Percentiles rank a stretch among this genome's conserved stretches.
Evolutionary conservation across 2,888 invertebrate species (phyloP).

Genomic region (Norana najaformis): DNA sequence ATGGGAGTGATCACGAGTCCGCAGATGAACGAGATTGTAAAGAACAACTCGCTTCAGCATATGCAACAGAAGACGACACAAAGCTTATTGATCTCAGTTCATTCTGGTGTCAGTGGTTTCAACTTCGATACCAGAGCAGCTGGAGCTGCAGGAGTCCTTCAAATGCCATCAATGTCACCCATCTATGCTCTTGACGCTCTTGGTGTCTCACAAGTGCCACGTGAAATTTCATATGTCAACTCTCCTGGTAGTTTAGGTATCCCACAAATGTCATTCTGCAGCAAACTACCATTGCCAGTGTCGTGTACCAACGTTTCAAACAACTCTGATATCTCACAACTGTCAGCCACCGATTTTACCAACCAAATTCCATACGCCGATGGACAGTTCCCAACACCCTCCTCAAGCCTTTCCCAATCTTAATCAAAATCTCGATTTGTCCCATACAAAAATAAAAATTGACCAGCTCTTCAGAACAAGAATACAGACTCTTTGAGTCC

Average conservation of each 20-base stretch:
- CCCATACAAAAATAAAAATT: background rate
- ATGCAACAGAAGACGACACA: background rate
- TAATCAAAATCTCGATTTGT: background rate
- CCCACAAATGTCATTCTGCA: background rate
- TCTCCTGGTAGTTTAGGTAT: background rate
- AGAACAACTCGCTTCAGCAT: background rate
- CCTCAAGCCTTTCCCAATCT: conserved; percentile 5
- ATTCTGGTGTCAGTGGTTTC: background rate
- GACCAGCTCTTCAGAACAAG: background rate
- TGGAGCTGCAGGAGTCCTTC: background rate
- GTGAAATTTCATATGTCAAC: background rate
- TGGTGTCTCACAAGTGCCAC: background rate
- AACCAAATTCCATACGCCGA: background rate
- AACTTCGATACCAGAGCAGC: background rate
- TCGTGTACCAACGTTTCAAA: background rate
- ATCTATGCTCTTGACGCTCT: background rate
- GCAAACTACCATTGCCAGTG: background rate
- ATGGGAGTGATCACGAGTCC: background rate
- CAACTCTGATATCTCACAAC: background rate
- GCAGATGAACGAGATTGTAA: background rate
- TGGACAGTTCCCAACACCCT: background rate
- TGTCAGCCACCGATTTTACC: background rate
- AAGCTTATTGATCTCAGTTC: background rate
- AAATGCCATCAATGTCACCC: background rate
- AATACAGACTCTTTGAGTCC: background rate